phyloP scores from a whole-genome alignment of 2,113 vertebrate genomes.

The Tichodroma muraria region DNA sequence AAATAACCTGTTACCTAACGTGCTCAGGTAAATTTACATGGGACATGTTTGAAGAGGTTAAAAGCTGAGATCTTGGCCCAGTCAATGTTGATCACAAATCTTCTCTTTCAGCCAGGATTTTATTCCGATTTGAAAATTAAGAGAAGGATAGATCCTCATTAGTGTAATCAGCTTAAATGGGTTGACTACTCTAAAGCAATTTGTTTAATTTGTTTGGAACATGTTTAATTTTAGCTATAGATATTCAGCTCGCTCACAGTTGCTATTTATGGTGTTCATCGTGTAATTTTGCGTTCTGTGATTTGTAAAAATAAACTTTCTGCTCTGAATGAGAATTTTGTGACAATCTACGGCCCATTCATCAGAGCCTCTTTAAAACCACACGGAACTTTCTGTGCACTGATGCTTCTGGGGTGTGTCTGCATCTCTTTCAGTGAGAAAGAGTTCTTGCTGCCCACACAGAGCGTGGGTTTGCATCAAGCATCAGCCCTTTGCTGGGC shows the following conservation, averaged over 20 bases:
- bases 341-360: neutral
- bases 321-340: neutral
- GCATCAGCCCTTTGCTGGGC: neutral
- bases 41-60: neutral
- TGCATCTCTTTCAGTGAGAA: neutral
- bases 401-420: neutral
- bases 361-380: neutral
- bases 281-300: neutral
- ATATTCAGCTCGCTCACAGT: neutral
- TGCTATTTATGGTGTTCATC: constrained; percentile 22
- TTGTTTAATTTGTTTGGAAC: constrained; percentile 53
- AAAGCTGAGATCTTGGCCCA: neutral
- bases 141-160: constrained; percentile 42
- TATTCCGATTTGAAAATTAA: neutral
- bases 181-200: constrained; percentile 50
- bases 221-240: constrained; percentile 42
- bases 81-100: neutral
- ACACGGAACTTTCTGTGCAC: neutral
- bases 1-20: fast-evolving
- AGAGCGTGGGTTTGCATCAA: fast-evolving
- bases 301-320: constrained; percentile 34
- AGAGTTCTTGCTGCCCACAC: neutral
- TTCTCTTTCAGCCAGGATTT: constrained; percentile 14
- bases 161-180: constrained; percentile 55
- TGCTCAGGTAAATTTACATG: neutral